Percentiles rank a stretch among this genome's conserved stretches.
Evolutionary conservation across 2,888 invertebrate genomes (phyloP).

Genomic region (Thera britannica): DNA sequence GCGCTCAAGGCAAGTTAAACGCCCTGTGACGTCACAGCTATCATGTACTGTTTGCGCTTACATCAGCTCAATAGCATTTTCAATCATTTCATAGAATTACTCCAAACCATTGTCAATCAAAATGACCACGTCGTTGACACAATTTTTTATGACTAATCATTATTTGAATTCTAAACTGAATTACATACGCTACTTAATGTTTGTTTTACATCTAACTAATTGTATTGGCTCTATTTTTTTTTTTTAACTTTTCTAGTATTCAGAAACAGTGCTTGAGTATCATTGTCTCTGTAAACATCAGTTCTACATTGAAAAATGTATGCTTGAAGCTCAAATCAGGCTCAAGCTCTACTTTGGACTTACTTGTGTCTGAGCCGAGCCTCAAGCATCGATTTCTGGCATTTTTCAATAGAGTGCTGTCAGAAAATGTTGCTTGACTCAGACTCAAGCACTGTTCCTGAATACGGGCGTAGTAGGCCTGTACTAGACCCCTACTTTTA

Average conservation of each 20-base stretch:
- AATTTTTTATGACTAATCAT: neutral
- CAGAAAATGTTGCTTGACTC: too few relatives aligned
- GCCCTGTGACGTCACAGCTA: slow-evolving; percentile 40
- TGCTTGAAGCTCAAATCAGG: too few relatives aligned
- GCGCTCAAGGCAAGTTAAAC: slow-evolving; percentile 78
- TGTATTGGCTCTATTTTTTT: neutral
- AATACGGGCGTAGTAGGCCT: too few relatives aligned
- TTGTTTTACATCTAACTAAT: slow-evolving; percentile 2
- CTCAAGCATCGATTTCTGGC: too few relatives aligned
- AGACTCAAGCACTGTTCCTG: too few relatives aligned
- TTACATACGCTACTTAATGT: slow-evolving; percentile 3
- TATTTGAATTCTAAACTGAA: neutral
- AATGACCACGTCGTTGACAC: neutral
- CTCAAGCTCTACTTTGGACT: too few relatives aligned
- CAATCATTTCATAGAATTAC: neutral
- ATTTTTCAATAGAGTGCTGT: too few relatives aligned
- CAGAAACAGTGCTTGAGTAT: too few relatives aligned
- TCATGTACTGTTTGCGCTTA: slow-evolving; percentile 35
- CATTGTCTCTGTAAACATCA: too few relatives aligned
- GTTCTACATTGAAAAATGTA: too few relatives aligned
- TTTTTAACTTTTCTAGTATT: neutral
- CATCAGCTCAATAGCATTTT: neutral
- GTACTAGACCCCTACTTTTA: too few relatives aligned
- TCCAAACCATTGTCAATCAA: neutral
- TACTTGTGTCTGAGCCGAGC: too few relatives aligned